phyloP scores from a whole-genome alignment of 2,888 invertebrate genomes.

The Tromatobia lineatoria region DNA sequence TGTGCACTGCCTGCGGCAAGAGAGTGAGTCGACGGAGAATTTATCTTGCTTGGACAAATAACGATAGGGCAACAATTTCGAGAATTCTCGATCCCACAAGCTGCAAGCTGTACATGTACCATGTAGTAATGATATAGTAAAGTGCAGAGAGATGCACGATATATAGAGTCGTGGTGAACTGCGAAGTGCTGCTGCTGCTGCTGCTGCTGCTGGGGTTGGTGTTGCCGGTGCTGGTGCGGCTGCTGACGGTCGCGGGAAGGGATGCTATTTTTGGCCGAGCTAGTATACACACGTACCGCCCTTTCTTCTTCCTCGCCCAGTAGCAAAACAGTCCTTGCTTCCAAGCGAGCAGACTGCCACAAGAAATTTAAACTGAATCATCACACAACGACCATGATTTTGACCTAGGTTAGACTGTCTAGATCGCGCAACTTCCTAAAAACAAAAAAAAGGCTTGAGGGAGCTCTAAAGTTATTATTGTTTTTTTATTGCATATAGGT shows the following conservation, averaged over 20 bases:
- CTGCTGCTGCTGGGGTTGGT: constrained; percentile 17
- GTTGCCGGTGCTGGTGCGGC: constrained; percentile 70
- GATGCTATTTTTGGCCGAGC: constrained; percentile 79
- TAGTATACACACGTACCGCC: constrained; percentile 28
- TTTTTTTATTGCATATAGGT: too few species aligned
- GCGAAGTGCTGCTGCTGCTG: constrained; percentile 4
- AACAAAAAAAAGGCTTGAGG: neutral
- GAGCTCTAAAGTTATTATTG: neutral
- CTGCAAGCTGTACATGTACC: neutral
- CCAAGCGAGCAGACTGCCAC: neutral
- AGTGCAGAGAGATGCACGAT: constrained; percentile 6
- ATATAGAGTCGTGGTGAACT: constrained; percentile 31
- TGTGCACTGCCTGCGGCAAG: neutral
- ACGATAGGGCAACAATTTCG: constrained; percentile 39
- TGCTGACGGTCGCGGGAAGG: constrained; percentile 74
- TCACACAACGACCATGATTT: constrained; percentile 34
- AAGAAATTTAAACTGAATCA: constrained; percentile 12
- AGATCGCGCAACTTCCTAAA: neutral
- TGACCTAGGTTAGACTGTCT: constrained; percentile 11
- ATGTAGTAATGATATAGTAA: constrained; percentile 12
- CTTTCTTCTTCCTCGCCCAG: constrained; percentile 34
- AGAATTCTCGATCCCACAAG: constrained; percentile 17
- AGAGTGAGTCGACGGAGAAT: neutral
- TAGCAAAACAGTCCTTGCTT: neutral
- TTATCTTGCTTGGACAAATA: constrained; percentile 23